phyloP scores from a whole-genome alignment of 2,888 invertebrate species.

The Lordiphosa andalusiaca region DNA sequence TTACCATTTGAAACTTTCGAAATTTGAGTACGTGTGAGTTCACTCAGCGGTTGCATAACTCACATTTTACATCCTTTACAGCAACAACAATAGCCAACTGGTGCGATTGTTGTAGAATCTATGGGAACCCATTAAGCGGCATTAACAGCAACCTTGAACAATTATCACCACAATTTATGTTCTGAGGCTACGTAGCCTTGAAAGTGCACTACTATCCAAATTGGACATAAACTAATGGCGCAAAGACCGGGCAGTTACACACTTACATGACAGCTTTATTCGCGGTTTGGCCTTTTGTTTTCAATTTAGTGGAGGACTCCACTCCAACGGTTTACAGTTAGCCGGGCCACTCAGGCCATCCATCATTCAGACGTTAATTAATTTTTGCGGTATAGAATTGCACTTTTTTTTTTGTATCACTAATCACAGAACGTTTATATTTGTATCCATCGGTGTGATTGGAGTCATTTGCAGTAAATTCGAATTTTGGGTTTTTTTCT shows the following conservation, averaged over 20 bases:
- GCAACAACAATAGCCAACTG: no score
- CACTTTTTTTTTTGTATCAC: conserved; percentile 19
- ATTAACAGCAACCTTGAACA: conserved; percentile 55
- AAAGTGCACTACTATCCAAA: conserved; percentile 31
- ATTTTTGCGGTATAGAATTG: neutral
- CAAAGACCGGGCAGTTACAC: conserved; percentile 4
- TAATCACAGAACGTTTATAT: neutral
- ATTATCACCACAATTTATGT: conserved; percentile 43
- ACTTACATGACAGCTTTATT: conserved; percentile 30
- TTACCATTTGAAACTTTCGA: no score
- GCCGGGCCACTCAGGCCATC: conserved; percentile 2
- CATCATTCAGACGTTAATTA: conserved; percentile 5
- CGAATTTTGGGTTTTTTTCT: conserved; percentile 23
- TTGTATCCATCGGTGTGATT: no score
- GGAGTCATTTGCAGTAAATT: no score
- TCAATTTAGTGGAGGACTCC: conserved; percentile 6
- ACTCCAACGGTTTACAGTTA: conserved; percentile 15
- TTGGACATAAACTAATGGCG: conserved; percentile 31
- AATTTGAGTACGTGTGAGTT: no score
- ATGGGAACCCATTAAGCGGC: neutral
- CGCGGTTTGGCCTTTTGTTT: conserved; percentile 13
- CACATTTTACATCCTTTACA: no score
- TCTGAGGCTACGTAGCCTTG: conserved; percentile 34
- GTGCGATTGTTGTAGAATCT: no score
- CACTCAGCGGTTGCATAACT: no score